phyloP scores from a whole-genome alignment of 2,797 vertebrate species.

The Malurus leucopterus region DNA sequence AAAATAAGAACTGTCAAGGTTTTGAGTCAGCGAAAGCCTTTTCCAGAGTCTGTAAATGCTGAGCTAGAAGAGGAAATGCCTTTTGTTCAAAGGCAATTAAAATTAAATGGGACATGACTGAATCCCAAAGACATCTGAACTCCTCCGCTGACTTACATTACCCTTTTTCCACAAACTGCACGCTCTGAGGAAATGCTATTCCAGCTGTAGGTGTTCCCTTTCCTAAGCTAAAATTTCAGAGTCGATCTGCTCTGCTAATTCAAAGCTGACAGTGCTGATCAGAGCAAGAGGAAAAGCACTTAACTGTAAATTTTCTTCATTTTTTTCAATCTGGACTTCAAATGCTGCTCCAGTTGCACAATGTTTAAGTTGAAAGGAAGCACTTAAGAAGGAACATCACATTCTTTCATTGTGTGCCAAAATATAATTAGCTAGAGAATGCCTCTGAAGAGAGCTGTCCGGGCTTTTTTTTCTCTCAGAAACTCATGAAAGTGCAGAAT shows the following conservation, averaged over 20 bases:
- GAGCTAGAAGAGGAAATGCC: conserved; percentile 28
- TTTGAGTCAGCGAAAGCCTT: conserved; percentile 35
- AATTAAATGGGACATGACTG: conserved; percentile 46
- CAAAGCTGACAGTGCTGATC: neutral
- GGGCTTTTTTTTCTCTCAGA: neutral
- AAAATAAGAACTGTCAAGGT: conserved; percentile 14
- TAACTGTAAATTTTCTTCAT: neutral
- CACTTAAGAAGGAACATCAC: conserved; percentile 30
- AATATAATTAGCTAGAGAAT: conserved; percentile 35
- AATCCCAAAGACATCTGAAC: conserved; percentile 14
- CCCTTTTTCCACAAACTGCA: conserved; percentile 3
- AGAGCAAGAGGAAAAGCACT: neutral
- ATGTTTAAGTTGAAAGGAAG: conserved; percentile 48
- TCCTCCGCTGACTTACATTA: conserved; percentile 12
- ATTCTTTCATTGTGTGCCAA: conserved; percentile 43
- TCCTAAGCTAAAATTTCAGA: neutral
- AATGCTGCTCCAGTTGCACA: conserved; percentile 48
- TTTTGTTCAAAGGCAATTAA: conserved; percentile 62
- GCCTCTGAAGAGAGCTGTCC: neutral
- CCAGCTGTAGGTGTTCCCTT: conserved; percentile 1
- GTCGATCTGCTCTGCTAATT: neutral
- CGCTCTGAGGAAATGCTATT: neutral
- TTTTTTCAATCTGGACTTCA: conserved; percentile 2
- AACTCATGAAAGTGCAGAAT: neutral
- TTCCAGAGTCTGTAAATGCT: conserved; percentile 19